These are phyloP conservation scores for Erebia ligea DNA, from an alignment of 2,888 invertebrate genomes.

Conservation along the genomic window DNA sequence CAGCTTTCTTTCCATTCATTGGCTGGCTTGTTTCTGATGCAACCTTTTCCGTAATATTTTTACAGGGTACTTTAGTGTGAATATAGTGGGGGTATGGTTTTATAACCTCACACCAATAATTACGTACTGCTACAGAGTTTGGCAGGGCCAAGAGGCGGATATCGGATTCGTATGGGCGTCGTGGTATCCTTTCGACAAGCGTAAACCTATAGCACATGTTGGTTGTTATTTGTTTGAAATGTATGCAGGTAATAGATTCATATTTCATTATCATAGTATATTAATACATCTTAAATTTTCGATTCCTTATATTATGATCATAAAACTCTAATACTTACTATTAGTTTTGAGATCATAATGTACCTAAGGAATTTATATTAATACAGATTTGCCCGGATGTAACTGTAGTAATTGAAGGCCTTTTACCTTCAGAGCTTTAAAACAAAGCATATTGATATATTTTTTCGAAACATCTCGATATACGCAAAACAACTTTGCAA, in stretches of 20 bases:
- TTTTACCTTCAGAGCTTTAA: too few species aligned
- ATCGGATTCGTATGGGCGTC: conserved; percentile 73
- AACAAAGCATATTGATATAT: too few species aligned
- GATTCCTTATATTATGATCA: neutral
- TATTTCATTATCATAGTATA: neutral
- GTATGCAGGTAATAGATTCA: conserved; percentile 60
- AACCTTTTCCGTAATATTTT: neutral
- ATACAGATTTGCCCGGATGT: too few species aligned
- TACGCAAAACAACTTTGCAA: too few species aligned
- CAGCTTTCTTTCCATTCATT: neutral
- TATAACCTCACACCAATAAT: conserved; percentile 70
- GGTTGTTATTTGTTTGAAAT: conserved; percentile 72
- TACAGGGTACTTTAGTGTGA: conserved; percentile 68
- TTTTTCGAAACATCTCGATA: too few species aligned
- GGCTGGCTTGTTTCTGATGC: neutral
- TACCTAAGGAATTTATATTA: too few species aligned
- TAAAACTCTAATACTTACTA: too few species aligned
- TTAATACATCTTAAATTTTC: neutral
- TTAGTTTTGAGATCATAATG: too few species aligned
- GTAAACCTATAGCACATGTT: conserved; percentile 60
- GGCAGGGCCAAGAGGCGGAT: conserved; percentile 53
- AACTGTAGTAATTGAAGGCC: too few species aligned
- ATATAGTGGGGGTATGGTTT: conserved; percentile 68
- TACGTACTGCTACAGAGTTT: conserved; percentile 57
- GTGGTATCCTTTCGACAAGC: conserved; percentile 78